Conservation (phyloP, 2,797 vertebrate genomes). For the Etheostoma perlongum region DNA sequence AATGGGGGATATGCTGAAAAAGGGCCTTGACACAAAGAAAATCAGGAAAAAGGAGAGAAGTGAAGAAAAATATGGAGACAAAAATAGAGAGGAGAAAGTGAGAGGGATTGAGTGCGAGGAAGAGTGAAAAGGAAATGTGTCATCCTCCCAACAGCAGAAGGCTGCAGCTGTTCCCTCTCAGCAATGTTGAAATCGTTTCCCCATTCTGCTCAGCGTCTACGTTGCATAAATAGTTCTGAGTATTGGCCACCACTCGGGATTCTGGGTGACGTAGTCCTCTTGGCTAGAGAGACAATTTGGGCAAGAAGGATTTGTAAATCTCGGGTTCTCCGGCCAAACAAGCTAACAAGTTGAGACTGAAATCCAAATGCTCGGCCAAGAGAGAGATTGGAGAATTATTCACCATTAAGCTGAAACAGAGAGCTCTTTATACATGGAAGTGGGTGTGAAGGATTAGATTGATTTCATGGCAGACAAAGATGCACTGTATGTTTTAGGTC, state of each 20-base stretch:
- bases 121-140: slow-evolving; percentile 56
- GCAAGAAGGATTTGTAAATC: slow-evolving; percentile 67
- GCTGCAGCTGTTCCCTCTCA: slow-evolving; percentile 75
- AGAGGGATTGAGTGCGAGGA: slow-evolving; percentile 40
- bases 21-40: neutral
- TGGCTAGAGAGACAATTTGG: slow-evolving; percentile 55
- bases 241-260: slow-evolving; percentile 73
- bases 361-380: slow-evolving; percentile 56
- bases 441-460: slow-evolving; percentile 32
- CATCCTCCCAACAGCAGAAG: slow-evolving; percentile 60
- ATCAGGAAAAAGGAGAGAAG: slow-evolving; percentile 11
- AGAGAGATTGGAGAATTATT: slow-evolving; percentile 56
- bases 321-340: slow-evolving; percentile 63
- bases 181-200: slow-evolving; percentile 70
- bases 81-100: slow-evolving; percentile 16
- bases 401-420: slow-evolving; percentile 53
- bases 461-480: slow-evolving; percentile 29
- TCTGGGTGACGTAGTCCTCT: slow-evolving; percentile 73
- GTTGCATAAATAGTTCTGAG: slow-evolving; percentile 64
- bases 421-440: slow-evolving; percentile 42
- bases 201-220: slow-evolving; percentile 51
- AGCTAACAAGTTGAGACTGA: slow-evolving; percentile 59
- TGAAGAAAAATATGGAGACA: neutral
- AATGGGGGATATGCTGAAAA: neutral
- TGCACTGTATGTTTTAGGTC: slow-evolving; percentile 27